Conservation (phyloP, 2,888 invertebrate genomes). For the Polylopha cassiicola region DNA sequence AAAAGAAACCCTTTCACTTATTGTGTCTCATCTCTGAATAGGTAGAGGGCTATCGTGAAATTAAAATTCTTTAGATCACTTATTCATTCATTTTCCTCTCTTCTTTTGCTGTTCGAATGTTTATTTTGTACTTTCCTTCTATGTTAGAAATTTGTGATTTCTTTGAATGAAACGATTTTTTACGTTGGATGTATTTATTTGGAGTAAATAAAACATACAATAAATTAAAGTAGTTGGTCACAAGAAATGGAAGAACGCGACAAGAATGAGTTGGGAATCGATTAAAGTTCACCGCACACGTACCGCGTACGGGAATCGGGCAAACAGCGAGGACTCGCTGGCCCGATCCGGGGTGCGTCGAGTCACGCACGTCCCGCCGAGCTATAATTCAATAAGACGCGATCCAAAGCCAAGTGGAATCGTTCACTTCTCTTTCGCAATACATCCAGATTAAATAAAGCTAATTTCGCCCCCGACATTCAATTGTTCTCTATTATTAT, state of each 20-base stretch:
- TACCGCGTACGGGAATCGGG: conserved; percentile 58
- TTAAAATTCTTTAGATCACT: conserved; percentile 63
- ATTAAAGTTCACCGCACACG: conserved; percentile 61
- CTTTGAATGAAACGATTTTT: too few species aligned
- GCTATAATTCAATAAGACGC: conserved; percentile 67
- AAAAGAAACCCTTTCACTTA: conserved; percentile 72
- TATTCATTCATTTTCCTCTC: conserved; percentile 45
- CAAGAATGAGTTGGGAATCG: conserved; percentile 57
- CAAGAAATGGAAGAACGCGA: conserved; percentile 36
- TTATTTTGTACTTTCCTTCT: conserved; percentile 30
- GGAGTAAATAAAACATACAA: conserved; percentile 10
- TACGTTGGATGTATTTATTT: background rate
- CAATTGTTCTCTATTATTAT: too few species aligned
- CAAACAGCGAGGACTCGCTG: conserved; percentile 58
- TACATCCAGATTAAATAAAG: conserved; percentile 24
- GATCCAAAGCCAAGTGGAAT: conserved; percentile 51
- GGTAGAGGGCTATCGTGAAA: conserved; percentile 57
- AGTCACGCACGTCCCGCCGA: conserved; percentile 51
- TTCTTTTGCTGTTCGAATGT: conserved; percentile 30
- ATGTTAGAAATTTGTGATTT: too few species aligned
- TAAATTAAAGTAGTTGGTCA: conserved; percentile 39
- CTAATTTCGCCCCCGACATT: conserved; percentile 19
- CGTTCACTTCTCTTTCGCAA: conserved; percentile 44
- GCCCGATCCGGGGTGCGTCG: conserved; percentile 41
- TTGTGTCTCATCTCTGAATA: conserved; percentile 68